Percentiles rank a stretch among this genome's conserved stretches.
These are phyloP conservation scores for Calameuta pallipes DNA, from an alignment of 2,888 invertebrate species.

Conservation along the genomic window DNA sequence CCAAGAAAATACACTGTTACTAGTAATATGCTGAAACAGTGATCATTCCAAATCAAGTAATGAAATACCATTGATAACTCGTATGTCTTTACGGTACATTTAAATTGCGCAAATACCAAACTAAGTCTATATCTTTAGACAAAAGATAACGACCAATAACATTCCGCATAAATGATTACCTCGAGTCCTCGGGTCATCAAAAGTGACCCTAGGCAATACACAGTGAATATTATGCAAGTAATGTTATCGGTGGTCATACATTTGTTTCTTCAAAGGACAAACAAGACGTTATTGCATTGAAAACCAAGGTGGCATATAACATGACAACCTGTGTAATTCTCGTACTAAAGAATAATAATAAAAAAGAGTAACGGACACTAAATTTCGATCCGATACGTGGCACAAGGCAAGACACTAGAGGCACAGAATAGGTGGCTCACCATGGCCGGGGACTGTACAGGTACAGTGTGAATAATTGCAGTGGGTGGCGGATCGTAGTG, in stretches of 20 bases:
- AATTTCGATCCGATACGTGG: constrained; percentile 55
- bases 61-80: constrained; percentile 15
- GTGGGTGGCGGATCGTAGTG: constrained; percentile 73
- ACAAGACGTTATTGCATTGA: background rate
- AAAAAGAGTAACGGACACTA: constrained; percentile 23
- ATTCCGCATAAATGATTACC: background rate
- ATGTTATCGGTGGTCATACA: background rate
- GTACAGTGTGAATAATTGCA: constrained; percentile 68
- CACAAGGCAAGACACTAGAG: constrained; percentile 63
- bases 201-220: background rate
- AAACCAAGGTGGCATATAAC: constrained; percentile 3
- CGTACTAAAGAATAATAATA: constrained; percentile 1
- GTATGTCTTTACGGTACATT: constrained; percentile 2
- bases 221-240: background rate
- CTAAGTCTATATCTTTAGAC: background rate
- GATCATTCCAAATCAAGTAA: constrained; percentile 32
- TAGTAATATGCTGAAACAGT: constrained; percentile 16
- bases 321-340: background rate
- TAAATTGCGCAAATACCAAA: constrained; percentile 3
- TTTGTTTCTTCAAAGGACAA: background rate
- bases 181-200: background rate
- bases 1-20: constrained; percentile 24
- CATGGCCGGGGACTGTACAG: constrained; percentile 66
- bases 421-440: constrained; percentile 67
- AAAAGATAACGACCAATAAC: background rate